phyloP scores from a whole-genome alignment of 1,140 invertebrate genomes.

The Drosophila varians region DNA sequence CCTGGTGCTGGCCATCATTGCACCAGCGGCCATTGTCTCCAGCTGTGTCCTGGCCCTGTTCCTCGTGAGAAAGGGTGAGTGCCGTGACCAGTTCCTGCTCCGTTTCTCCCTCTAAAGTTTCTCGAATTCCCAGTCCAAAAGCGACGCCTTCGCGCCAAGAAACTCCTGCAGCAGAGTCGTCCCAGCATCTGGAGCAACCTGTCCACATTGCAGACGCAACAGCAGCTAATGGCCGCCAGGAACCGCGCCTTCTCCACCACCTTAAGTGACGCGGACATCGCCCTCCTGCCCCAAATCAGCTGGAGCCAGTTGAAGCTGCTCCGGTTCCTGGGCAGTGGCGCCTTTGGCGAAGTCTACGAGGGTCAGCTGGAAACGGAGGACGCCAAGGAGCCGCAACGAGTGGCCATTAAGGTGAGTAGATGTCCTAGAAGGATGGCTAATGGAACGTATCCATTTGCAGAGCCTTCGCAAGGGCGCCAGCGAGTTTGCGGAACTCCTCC shows the following conservation, averaged over 20 bases:
- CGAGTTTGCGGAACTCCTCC: slow-evolving; percentile 97
- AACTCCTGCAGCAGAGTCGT: slow-evolving; percentile 71
- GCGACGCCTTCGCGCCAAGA: slow-evolving; percentile 71
- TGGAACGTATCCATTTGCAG: slow-evolving; percentile 84
- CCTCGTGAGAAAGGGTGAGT: slow-evolving; percentile 83
- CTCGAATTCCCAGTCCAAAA: slow-evolving; percentile 39
- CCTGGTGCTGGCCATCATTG: slow-evolving; percentile 85
- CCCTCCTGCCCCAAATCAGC: slow-evolving; percentile 92
- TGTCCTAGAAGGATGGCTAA: not conserved
- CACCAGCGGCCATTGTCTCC: slow-evolving; percentile 84
- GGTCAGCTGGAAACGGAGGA: slow-evolving; percentile 90
- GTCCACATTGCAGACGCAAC: slow-evolving; percentile 93
- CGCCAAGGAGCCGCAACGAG: slow-evolving; percentile 86
- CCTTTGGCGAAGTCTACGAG: slow-evolving; percentile 98
- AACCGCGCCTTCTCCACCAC: slow-evolving; percentile 89
- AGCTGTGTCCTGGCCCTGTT: slow-evolving; percentile 83
- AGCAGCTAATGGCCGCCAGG: slow-evolving; percentile 86
- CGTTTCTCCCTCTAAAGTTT: not conserved
- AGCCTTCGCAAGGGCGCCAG: slow-evolving; percentile 96
- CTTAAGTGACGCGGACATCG: slow-evolving; percentile 87
- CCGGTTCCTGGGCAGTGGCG: slow-evolving; percentile 96
- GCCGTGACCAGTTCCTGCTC: not conserved
- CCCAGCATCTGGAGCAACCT: slow-evolving; percentile 88
- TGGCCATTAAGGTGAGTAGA: slow-evolving; percentile 91
- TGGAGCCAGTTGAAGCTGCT: slow-evolving; percentile 91